These are phyloP conservation scores for Heterocephalus glaber DNA, from an alignment of 2,113 vertebrate species.

Conservation along the genomic window DNA sequence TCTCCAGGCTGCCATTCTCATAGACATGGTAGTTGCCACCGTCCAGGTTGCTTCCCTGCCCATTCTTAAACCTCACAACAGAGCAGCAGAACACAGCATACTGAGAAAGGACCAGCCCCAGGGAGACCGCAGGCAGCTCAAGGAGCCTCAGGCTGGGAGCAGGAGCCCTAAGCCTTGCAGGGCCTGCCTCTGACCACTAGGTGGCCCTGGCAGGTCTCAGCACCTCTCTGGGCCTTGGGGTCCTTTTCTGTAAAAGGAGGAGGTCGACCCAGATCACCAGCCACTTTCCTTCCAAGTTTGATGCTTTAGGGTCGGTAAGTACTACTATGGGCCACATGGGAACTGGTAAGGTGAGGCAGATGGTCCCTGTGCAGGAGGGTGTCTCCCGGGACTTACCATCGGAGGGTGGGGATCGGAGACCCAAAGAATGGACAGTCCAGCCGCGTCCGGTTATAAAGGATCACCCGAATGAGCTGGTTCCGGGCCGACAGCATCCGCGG, in stretches of 20 bases:
- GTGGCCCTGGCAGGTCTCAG: background rate
- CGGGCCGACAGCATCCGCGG: conserved; percentile 92
- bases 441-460: conserved; percentile 92
- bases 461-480: conserved; percentile 95
- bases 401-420: conserved; percentile 93
- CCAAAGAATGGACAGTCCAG: conserved; percentile 97
- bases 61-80: conserved; percentile 97
- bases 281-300: background rate
- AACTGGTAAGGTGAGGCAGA: background rate
- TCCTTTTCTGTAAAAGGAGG: background rate
- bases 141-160: background rate
- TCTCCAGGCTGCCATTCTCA: conserved; percentile 94
- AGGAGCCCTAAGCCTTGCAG: background rate
- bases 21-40: conserved; percentile 94
- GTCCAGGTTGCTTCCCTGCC: conserved; percentile 95
- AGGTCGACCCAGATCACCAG: background rate
- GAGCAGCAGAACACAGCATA: conserved; percentile 75
- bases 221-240: background rate
- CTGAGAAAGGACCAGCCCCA: conserved; percentile 68
- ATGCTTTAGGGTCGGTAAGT: background rate
- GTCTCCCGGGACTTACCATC: conserved; percentile 89
- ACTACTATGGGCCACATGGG: background rate
- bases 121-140: background rate
- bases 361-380: background rate
- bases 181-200: background rate